A percentile compares a stretch with the other conserved stretches of the same genome.
Evolutionary conservation across 2,888 invertebrate species (phyloP).

Genomic region (Nomada flava): DNA sequence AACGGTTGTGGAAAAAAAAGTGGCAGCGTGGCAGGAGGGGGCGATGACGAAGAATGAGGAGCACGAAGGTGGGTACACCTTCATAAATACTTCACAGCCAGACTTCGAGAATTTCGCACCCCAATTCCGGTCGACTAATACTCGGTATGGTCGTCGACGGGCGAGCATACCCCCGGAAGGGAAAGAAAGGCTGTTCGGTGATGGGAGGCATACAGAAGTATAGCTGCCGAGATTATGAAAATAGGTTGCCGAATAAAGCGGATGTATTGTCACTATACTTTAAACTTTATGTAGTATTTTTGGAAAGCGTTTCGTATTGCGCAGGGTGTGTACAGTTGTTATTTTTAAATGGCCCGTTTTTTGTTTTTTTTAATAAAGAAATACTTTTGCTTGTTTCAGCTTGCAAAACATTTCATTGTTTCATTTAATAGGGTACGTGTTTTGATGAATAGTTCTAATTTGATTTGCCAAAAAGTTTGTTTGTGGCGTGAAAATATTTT

Average conservation of each 20-base stretch:
- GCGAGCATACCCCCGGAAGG: slow-evolving; percentile 40
- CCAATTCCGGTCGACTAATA: slow-evolving; percentile 74
- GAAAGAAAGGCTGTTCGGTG: slow-evolving; percentile 60
- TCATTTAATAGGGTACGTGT: too few relatives aligned
- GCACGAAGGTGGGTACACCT: slow-evolving; percentile 63
- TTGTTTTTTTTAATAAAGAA: too few relatives aligned
- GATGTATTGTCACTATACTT: slow-evolving; percentile 2
- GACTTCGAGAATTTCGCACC: slow-evolving; percentile 78
- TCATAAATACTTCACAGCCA: slow-evolving; percentile 81
- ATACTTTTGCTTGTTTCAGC: too few relatives aligned
- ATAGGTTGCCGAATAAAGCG: slow-evolving; percentile 32
- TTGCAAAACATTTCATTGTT: neutral
- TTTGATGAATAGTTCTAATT: too few relatives aligned
- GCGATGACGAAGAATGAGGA: slow-evolving; percentile 54
- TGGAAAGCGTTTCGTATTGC: too few relatives aligned
- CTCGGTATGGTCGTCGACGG: slow-evolving; percentile 47
- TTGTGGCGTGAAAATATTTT: too few relatives aligned
- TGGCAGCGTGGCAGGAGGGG: slow-evolving; percentile 43
- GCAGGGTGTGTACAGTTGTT: too few relatives aligned
- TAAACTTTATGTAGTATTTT: too few relatives aligned
- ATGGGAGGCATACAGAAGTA: slow-evolving; percentile 53
- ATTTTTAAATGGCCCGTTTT: too few relatives aligned
- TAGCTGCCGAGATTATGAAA: slow-evolving; percentile 45
- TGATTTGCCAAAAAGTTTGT: too few relatives aligned
- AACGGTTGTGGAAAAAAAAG: slow-evolving; percentile 35